These are phyloP conservation scores for Bombus difficillimus DNA, from an alignment of 1,140 invertebrate species.

Conservation along the genomic window DNA sequence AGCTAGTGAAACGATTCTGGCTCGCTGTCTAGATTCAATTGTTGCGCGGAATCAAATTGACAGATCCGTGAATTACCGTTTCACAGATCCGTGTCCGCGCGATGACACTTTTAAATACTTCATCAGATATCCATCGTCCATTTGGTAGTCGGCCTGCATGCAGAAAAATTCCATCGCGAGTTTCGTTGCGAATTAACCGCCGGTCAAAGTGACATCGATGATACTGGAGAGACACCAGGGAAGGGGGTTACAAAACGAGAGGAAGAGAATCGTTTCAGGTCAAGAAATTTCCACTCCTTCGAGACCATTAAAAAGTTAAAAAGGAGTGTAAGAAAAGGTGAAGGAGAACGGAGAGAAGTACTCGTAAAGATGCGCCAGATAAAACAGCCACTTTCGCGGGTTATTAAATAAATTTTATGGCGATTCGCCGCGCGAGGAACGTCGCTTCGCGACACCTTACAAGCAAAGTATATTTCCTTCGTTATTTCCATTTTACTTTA, in stretches of 20 bases:
- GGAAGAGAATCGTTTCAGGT: background rate
- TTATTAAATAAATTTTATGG: slow-evolving; percentile 45
- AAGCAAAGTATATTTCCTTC: background rate
- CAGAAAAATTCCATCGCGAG: slow-evolving; percentile 5
- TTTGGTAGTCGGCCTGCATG: background rate
- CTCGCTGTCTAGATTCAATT: slow-evolving; percentile 51
- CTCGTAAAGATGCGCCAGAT: slow-evolving; percentile 24
- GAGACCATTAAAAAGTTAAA: slow-evolving; percentile 24
- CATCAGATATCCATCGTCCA: slow-evolving; percentile 17
- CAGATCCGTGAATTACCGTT: slow-evolving; percentile 17
- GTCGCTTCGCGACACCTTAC: background rate
- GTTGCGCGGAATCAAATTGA: slow-evolving; percentile 40
- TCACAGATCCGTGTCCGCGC: background rate
- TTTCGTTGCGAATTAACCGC: background rate
- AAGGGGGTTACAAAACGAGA: background rate
- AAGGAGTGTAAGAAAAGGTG: too few relatives aligned
- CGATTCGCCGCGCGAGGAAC: background rate
- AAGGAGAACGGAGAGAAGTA: background rate
- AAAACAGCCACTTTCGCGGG: slow-evolving; percentile 17
- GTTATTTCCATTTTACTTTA: background rate
- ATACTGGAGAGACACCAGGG: background rate
- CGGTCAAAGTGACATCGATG: background rate
- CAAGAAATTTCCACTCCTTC: background rate
- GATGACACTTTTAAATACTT: slow-evolving; percentile 26
- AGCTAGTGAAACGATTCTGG: slow-evolving; percentile 23